Base-by-base conservation (phyloP, 2,888 invertebrate genomes). In the Drosophila planitibia region DNA sequence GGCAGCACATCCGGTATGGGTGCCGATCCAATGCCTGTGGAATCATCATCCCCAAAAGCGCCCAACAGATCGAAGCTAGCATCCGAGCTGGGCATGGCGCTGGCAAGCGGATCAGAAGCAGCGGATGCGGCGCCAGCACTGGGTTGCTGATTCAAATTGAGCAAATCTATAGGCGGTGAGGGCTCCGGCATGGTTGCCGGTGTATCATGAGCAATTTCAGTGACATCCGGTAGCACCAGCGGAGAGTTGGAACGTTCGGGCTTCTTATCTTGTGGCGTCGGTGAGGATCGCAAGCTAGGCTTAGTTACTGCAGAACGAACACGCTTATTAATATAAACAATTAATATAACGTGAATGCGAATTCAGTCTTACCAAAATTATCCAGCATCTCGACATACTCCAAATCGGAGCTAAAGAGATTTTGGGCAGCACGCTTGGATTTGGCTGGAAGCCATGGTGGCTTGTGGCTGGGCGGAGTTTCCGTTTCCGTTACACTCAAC, bases 301-400 rank as follows among this genome's bases (percentile, higher is more conserved):
- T 94, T 94, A 65, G 94, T 94, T 33, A 94, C 94, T 94, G 44
- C 32, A 61, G 37, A 9, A 12, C 0, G 14, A 47, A 59, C 0
- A 19, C 12, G 58, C 33, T 53, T 10, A 52, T 54, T 4, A 12
- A 37, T n/a, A 22, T 25, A 33, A 12, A 30, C 19, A n/a, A 49
- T 49, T 28, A 1, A 12, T 10, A 7, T 12, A 14, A 4, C 30
- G 6, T 33, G 4, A 14, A 47, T 32, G 3, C 16, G 30, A 30
- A 6, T 19, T 4, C 0, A 10, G 14, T 14, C 91, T 94, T 91
- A 96, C 97, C 96, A 92, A 97, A 97, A 91, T 97, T 97, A 87
- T 97, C 97, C 33, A 97, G 94, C 86, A 96, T 96, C 92, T 97
- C 97, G 74, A 97, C 97, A 93, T 96, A 96, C 92, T 98, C 98